Percentiles rank a stretch among this genome's conserved stretches.
phyloP scores from a whole-genome alignment of 2,797 vertebrate genomes.

The Siniperca obscura region DNA sequence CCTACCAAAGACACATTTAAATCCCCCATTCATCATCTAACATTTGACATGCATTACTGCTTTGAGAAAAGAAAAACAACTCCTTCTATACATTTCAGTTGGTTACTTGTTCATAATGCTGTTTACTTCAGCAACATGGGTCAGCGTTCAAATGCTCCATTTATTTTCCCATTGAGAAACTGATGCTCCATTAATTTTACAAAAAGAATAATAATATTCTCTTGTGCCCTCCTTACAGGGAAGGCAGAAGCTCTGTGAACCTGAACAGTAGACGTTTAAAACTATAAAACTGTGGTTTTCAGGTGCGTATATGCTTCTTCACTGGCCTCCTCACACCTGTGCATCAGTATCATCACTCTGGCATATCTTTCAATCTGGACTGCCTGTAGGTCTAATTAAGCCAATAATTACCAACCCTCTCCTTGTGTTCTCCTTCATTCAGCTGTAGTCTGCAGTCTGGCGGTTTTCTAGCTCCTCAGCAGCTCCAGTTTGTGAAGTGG shows the following conservation, averaged over 20 bases:
- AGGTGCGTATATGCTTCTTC: conserved; percentile 62
- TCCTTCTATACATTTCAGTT: neutral
- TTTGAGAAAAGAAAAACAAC: neutral
- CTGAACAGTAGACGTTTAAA: conserved; percentile 39
- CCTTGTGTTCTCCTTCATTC: conserved; percentile 51
- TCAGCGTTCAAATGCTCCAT: conserved; percentile 59
- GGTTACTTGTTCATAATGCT: conserved; percentile 22
- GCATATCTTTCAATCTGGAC: conserved; percentile 70
- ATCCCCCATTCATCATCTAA: neutral
- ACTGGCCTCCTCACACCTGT: conserved; percentile 69
- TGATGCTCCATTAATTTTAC: conserved; percentile 58
- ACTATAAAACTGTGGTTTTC: conserved; percentile 36
- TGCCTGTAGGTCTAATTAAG: conserved; percentile 76
- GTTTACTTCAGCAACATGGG: conserved; percentile 48
- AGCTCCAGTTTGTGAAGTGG: conserved; percentile 35
- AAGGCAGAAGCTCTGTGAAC: conserved; percentile 45
- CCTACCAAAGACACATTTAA: neutral
- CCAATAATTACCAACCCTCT: conserved; percentile 64
- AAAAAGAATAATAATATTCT: conserved; percentile 56
- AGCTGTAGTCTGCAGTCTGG: conserved; percentile 50
- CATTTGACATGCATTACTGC: neutral
- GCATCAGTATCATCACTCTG: conserved; percentile 57
- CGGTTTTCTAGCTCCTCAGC: conserved; percentile 21
- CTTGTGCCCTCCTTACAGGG: conserved; percentile 24
- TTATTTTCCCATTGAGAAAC: conserved; percentile 59